Percentiles rank a stretch among this genome's conserved stretches.
phyloP scores from a whole-genome alignment of 2,113 vertebrate genomes.

The Seriola quinqueradiata region DNA sequence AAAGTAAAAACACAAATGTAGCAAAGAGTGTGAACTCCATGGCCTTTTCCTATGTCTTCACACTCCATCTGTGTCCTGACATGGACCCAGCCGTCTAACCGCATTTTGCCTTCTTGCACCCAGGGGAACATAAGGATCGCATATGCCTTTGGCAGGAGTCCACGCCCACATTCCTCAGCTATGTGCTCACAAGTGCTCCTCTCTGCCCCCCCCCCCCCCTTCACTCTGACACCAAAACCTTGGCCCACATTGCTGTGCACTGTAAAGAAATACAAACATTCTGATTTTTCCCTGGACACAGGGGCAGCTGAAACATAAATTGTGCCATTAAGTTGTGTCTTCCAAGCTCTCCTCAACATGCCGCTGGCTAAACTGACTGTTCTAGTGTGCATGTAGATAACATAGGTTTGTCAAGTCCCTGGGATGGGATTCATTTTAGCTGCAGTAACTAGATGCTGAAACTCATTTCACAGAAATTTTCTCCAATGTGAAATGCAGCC shows the following conservation, averaged over 20 bases:
- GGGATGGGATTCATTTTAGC: neutral
- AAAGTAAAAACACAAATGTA: constrained; percentile 10
- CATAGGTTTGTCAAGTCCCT: constrained; percentile 13
- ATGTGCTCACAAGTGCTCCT: constrained; percentile 76
- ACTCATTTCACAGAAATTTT: constrained; percentile 27
- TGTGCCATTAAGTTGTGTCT: constrained; percentile 7
- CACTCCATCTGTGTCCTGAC: constrained; percentile 74
- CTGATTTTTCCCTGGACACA: constrained; percentile 20
- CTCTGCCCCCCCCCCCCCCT: constrained; percentile 46
- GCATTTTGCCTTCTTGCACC: constrained; percentile 62
- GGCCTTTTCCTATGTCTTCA: constrained; percentile 50
- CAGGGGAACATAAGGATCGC: constrained; percentile 80
- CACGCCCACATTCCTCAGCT: constrained; percentile 83
- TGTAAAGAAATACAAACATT: constrained; percentile 64
- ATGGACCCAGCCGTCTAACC: constrained; percentile 66
- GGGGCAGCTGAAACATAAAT: constrained; percentile 26
- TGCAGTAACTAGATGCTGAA: neutral
- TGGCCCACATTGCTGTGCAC: constrained; percentile 73
- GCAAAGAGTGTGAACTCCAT: constrained; percentile 52
- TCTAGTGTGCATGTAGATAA: neutral
- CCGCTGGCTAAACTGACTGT: constrained; percentile 12
- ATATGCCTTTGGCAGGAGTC: constrained; percentile 79
- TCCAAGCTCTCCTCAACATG: constrained; percentile 41
- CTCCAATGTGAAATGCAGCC: constrained; percentile 17
- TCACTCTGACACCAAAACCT: constrained; percentile 71